These are phyloP conservation scores for Stenurella melanura DNA, from an alignment of 2,888 invertebrate genomes.

Conservation along the genomic window DNA sequence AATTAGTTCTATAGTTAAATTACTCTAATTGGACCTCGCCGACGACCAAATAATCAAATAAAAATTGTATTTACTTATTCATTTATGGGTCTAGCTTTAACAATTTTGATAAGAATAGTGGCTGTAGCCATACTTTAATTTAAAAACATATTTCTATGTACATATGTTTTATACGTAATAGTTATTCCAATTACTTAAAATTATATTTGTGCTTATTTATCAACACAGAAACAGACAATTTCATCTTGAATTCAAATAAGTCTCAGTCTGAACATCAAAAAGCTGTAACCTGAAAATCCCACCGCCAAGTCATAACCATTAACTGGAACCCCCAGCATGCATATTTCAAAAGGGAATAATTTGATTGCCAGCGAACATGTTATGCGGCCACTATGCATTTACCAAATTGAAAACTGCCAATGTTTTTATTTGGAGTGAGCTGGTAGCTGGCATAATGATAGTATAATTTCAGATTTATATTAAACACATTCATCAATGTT, in stretches of 20 bases:
- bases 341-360: constrained; percentile 33
- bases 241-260: background rate
- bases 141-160: too few species aligned
- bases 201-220: background rate
- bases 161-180: too few species aligned
- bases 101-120: background rate
- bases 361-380: constrained; percentile 28
- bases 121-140: too few species aligned
- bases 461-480: background rate
- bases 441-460: background rate
- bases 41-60: background rate
- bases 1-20: too few species aligned
- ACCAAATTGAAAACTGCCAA: constrained; percentile 55
- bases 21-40: background rate
- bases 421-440: constrained; percentile 39
- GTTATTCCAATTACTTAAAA: too few species aligned
- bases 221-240: background rate
- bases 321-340: constrained; percentile 22
- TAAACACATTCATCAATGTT: background rate
- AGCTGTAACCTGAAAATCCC: constrained; percentile 10
- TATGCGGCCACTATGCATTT: constrained; percentile 46
- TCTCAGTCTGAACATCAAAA: background rate
- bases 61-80: background rate
- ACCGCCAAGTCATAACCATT: constrained; percentile 14
- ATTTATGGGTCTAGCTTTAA: background rate